Conservation (phyloP, 2,113 vertebrate genomes). For the Ptilorrhoa leucosticta region DNA sequence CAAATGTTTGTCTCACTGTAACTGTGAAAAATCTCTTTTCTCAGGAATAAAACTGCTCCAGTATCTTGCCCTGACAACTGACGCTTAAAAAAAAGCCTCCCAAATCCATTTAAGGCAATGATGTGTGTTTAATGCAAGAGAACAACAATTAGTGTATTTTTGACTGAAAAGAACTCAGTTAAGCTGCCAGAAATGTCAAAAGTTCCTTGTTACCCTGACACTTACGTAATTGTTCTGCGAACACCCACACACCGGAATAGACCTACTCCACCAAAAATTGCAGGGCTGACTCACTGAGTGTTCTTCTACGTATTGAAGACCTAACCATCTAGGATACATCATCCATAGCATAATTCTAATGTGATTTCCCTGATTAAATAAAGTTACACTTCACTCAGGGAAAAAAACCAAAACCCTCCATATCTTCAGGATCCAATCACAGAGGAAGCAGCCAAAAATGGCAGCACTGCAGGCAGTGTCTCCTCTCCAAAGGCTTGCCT, state of each 20-base stretch:
- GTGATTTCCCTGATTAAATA: slow-evolving; percentile 24
- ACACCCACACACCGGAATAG: slow-evolving; percentile 75
- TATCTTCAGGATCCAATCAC: not conserved
- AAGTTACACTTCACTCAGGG: not conserved
- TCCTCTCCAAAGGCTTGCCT: not conserved
- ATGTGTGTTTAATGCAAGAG: slow-evolving; percentile 65
- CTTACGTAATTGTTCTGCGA: slow-evolving; percentile 78
- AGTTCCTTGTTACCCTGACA: slow-evolving; percentile 72
- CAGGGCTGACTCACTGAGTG: slow-evolving; percentile 69
- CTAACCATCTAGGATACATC: slow-evolving; percentile 54
- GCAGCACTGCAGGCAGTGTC: not conserved
- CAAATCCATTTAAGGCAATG: slow-evolving; percentile 53
- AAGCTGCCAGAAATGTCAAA: slow-evolving; percentile 76
- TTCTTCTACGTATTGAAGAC: slow-evolving; percentile 61
- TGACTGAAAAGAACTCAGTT: slow-evolving; percentile 69
- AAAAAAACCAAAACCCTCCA: not conserved
- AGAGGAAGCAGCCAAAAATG: not conserved
- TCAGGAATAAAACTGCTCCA: slow-evolving; percentile 20
- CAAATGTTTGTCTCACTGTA: slow-evolving; percentile 25
- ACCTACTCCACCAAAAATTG: slow-evolving; percentile 73
- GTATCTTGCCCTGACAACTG: slow-evolving; percentile 48
- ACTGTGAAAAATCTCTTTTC: slow-evolving; percentile 38
- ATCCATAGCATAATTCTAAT: slow-evolving; percentile 26
- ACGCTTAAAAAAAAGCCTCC: slow-evolving; percentile 32
- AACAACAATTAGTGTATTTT: slow-evolving; percentile 69